A percentile compares a stretch with the other conserved stretches of the same genome.
Conservation (phyloP, 2,113 vertebrate genomes). For the Silurus meridionalis region DNA sequence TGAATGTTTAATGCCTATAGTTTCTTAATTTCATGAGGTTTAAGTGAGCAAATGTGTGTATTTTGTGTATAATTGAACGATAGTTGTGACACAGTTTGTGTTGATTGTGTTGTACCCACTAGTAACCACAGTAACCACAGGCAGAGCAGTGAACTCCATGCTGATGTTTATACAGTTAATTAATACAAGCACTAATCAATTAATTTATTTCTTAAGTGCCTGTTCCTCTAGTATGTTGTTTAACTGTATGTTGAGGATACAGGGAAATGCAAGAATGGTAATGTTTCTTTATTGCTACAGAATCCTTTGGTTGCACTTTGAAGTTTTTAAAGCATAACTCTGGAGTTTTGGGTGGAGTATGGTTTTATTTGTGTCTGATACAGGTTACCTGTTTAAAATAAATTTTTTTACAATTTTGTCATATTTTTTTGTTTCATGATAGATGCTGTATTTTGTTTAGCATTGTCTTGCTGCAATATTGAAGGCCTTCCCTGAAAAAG, state of each 20-base stretch:
- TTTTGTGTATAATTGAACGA: neutral
- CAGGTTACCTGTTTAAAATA: too few relatives aligned
- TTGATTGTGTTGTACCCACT: neutral
- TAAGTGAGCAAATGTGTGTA: neutral
- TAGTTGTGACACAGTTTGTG: neutral
- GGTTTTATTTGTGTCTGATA: too few relatives aligned
- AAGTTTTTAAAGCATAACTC: neutral
- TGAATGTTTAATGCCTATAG: neutral
- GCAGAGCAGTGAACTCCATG: neutral
- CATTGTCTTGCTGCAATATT: too few relatives aligned
- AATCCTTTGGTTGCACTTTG: neutral
- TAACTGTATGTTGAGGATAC: constrained; percentile 54
- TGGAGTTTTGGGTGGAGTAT: too few relatives aligned
- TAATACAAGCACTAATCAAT: constrained; percentile 35
- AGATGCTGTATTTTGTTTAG: too few relatives aligned
- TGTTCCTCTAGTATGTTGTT: constrained; percentile 57
- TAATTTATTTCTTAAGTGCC: constrained; percentile 60
- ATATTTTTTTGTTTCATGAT: too few relatives aligned
- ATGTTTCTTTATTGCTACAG: constrained; percentile 44
- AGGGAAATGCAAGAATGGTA: constrained; percentile 49
- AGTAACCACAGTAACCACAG: neutral
- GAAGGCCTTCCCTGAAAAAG: too few relatives aligned
- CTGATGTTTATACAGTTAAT: constrained; percentile 23
- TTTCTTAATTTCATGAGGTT: neutral
- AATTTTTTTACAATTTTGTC: too few relatives aligned